Evolutionary conservation across 1,140 invertebrate genomes (phyloP).

Genomic region (Bicyclus anynana): DNA sequence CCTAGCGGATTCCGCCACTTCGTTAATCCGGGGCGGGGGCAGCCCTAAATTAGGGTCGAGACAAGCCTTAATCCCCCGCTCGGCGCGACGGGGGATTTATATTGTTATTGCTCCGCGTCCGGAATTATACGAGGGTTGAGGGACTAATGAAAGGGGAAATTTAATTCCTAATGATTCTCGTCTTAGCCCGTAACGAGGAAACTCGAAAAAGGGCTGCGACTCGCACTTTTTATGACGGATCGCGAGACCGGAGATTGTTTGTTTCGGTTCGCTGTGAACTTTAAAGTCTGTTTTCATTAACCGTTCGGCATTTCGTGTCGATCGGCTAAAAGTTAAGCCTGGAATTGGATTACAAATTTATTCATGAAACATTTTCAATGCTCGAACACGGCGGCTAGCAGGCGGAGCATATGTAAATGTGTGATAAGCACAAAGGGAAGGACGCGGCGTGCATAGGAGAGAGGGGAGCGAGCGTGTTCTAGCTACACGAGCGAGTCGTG

Average conservation of each 20-base stretch:
- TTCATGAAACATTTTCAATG: slow-evolving; percentile 73
- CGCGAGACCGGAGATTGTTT: slow-evolving; percentile 57
- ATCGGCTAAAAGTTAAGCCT: slow-evolving; percentile 56
- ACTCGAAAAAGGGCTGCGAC: slow-evolving; percentile 72
- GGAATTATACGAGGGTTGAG: slow-evolving; percentile 77
- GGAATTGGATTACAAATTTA: slow-evolving; percentile 72
- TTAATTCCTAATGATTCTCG: slow-evolving; percentile 77
- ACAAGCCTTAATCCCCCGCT: slow-evolving; percentile 75
- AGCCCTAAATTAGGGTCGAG: slow-evolving; percentile 77
- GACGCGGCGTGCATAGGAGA: slow-evolving; percentile 40
- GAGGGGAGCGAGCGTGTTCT: slow-evolving; percentile 31
- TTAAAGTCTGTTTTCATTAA: slow-evolving; percentile 45
- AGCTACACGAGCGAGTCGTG: slow-evolving; percentile 30
- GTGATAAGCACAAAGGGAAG: slow-evolving; percentile 62
- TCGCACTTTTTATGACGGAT: slow-evolving; percentile 69
- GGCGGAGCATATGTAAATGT: slow-evolving; percentile 70
- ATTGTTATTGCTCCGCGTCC: slow-evolving; percentile 76
- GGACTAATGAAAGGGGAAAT: slow-evolving; percentile 78
- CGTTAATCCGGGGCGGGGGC: slow-evolving; percentile 74
- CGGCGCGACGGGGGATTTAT: slow-evolving; percentile 76
- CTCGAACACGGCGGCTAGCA: slow-evolving; percentile 58
- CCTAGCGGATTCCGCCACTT: slow-evolving; percentile 75
- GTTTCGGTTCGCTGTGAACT: slow-evolving; percentile 33
- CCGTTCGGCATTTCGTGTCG: slow-evolving; percentile 34
- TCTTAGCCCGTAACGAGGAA: slow-evolving; percentile 76